Evolutionary conservation across 1,140 invertebrate species (phyloP).

Genomic region (Mya arenaria): DNA sequence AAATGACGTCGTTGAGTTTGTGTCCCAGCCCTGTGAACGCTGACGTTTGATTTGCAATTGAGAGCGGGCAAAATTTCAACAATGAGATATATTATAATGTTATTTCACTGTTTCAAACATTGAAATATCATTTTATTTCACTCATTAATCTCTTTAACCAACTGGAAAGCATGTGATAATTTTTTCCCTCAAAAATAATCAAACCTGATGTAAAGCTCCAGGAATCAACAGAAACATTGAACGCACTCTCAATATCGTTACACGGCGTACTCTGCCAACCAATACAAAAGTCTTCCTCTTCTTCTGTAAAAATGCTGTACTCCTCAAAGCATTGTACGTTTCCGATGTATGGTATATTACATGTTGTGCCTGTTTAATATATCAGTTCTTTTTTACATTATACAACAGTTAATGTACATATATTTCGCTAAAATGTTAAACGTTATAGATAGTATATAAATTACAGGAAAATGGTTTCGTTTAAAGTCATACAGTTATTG

Average conservation of each 20-base stretch:
- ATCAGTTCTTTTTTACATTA: not conserved
- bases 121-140: not conserved
- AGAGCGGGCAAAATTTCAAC: no score
- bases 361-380: not conserved
- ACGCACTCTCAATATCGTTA: not conserved
- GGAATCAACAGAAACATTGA: not conserved
- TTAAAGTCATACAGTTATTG: no score
- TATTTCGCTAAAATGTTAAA: not conserved
- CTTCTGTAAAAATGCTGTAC: slow-evolving; percentile 1
- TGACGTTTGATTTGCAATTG: not conserved
- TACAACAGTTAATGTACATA: not conserved
- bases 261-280: slow-evolving; percentile 2
- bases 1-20: no score
- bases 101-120: not conserved
- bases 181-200: not conserved
- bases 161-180: not conserved
- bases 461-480: not conserved
- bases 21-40: no score
- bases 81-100: not conserved
- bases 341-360: slow-evolving; percentile 26
- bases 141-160: not conserved
- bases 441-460: not conserved
- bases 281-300: not conserved
- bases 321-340: not conserved
- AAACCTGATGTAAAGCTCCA: slow-evolving; percentile 28